Base-by-base conservation (phyloP, 2,888 invertebrate species). In the Cylloceria caligata region DNA sequence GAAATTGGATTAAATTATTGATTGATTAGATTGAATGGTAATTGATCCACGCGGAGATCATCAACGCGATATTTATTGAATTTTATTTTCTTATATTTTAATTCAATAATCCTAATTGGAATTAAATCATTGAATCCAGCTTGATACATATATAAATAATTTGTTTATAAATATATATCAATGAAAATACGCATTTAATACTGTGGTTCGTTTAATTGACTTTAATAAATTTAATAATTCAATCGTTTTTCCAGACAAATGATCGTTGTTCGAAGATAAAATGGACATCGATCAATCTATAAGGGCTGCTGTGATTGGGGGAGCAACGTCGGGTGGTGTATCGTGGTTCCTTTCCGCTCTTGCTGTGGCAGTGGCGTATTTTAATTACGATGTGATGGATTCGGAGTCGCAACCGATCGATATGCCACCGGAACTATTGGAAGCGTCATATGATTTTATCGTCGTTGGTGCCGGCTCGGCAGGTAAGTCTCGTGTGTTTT, bases 401-500 rank as follows among this genome's bases (percentile, higher is more conserved):
- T 97, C 97, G 0, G 97, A 97, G 91, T 96, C 96, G 0, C 94
- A 96, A 73, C 96, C 96, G 0, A 95, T 96, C n/a, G 95, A 97
- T 86, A 94, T 96, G 47, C 94, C 95, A 0, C 95, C 96, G 6
- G 95, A 95, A 19, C 93, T 94, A 36, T 92, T 97, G 65, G 92
- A 95, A 27, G 94, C 95, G 0, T 94, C 95, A 47, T 97, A 97
- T 88, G 97, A 98, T 92, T 98, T 98, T 89, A 97, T 98, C 86
- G 94, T 97, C 73, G 95, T 98, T 36, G 98, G 98, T 0, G 96
- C 96, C 0, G 98, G 98, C 11, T 98, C 98, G 0, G 97, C 97
- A 91, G 97, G 97, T 94, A 91, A 83, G 81, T 79, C 1, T 9
- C 36, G 24, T 27, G 0, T 45, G 27, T 34, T 60, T 34, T 24